These are phyloP conservation scores for Sus cebifrons DNA, from an alignment of 2,797 vertebrate species.

Conservation along the genomic window DNA sequence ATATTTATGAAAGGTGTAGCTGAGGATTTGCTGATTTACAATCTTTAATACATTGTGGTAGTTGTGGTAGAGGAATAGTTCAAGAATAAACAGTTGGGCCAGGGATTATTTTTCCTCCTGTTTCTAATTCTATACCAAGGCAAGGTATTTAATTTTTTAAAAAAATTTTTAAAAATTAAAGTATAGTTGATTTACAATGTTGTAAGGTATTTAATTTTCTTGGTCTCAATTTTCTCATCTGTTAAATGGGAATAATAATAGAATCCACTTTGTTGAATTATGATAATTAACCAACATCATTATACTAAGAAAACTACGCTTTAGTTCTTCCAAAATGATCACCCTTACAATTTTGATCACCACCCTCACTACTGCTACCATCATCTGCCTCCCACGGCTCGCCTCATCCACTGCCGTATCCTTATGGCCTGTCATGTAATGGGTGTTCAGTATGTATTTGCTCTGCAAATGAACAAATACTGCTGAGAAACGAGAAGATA, in stretches of 20 bases:
- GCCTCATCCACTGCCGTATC: neutral
- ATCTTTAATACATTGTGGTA: neutral
- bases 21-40: neutral
- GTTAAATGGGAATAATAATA: constrained; percentile 7
- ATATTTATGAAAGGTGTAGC: neutral
- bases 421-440: neutral
- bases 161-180: no score
- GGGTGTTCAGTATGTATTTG: neutral
- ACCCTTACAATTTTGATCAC: neutral
- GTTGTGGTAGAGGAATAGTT: neutral
- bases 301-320: neutral
- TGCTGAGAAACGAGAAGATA: neutral
- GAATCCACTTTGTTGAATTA: neutral
- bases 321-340: neutral
- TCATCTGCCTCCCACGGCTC: neutral
- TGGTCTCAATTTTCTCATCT: constrained; percentile 28
- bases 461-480: neutral
- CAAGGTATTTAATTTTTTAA: constrained; percentile 43
- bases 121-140: neutral
- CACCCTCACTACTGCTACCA: no score
- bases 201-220: constrained; percentile 36
- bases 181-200: no score
- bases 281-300: neutral
- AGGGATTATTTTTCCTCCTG: neutral
- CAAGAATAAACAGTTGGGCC: neutral